Evolutionary conservation across 1,140 invertebrate species (phyloP).

Genomic region (Eriocheir sinensis): DNA sequence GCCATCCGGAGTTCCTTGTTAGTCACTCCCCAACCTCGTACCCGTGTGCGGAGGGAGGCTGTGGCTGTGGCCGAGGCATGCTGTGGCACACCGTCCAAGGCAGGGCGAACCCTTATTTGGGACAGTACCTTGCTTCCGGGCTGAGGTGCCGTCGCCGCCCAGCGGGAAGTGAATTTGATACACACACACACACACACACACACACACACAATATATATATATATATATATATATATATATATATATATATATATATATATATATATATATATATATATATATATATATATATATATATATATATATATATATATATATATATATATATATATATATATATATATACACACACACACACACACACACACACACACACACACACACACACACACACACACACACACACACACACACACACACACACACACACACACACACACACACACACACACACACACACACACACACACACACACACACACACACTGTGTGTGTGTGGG

Average conservation of each 20-base stretch:
- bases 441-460: not conserved
- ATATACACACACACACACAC: not conserved
- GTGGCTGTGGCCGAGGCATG: not conserved
- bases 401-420: not conserved
- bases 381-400: not conserved
- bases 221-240: not conserved
- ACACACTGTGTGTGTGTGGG: not conserved
- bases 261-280: conserved; percentile 60
- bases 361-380: not conserved
- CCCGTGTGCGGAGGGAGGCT: not conserved
- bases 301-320: conserved; percentile 58
- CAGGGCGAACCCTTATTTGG: not conserved
- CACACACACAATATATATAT: not conserved
- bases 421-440: too few species aligned
- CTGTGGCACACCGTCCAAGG: not conserved
- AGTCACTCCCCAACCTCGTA: too few species aligned
- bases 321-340: not conserved
- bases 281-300: conserved; percentile 60
- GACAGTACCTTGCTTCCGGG: not conserved
- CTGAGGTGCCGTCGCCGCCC: not conserved
- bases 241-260: conserved; percentile 50
- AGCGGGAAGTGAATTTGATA: not conserved
- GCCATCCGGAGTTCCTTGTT: too few species aligned
- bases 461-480: not conserved
- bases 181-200: conserved; percentile 5